These are phyloP conservation scores for Neodiprion lecontei DNA, from an alignment of 1,140 invertebrate species.

Conservation along the genomic window DNA sequence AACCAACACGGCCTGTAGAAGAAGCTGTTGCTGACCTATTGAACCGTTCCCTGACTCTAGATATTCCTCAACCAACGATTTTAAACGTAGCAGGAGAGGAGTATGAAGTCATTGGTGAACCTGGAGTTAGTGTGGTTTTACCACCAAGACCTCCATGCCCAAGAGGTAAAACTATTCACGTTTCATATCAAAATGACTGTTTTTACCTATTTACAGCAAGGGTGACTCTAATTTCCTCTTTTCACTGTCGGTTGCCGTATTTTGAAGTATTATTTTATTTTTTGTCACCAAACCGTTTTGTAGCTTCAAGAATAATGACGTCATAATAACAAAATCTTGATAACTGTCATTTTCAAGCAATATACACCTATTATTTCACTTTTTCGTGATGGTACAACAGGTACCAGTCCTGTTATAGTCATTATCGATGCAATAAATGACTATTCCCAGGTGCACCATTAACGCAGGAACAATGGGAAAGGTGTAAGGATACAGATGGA, in stretches of 20 bases:
- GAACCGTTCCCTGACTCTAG: conserved; percentile 61
- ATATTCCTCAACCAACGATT: conserved; percentile 51
- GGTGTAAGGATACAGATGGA: conserved; percentile 78
- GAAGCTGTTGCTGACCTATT: conserved; percentile 68
- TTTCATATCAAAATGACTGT: no score
- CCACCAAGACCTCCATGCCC: conserved; percentile 63
- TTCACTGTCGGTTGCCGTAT: not conserved
- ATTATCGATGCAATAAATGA: not conserved
- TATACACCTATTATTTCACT: no score
- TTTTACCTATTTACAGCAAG: no score
- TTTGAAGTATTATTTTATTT: not conserved
- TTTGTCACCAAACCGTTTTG: not conserved
- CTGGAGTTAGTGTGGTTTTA: conserved; percentile 58
- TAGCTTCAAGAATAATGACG: no score
- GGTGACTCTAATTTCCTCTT: no score
- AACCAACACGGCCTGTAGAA: conserved; percentile 59
- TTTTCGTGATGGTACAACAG: no score
- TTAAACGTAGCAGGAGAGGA: conserved; percentile 63
- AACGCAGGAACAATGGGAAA: conserved; percentile 80
- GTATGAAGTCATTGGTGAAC: conserved; percentile 72
- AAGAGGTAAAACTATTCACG: conserved; percentile 40
- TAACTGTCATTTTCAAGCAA: no score
- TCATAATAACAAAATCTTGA: no score
- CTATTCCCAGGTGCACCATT: conserved; percentile 70
- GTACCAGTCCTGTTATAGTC: no score